Evolutionary conservation across 2,113 vertebrate genomes (phyloP), one percentile per base, ranked within the genome.

Genomic region (Dromaius novaehollandiae): DNA sequence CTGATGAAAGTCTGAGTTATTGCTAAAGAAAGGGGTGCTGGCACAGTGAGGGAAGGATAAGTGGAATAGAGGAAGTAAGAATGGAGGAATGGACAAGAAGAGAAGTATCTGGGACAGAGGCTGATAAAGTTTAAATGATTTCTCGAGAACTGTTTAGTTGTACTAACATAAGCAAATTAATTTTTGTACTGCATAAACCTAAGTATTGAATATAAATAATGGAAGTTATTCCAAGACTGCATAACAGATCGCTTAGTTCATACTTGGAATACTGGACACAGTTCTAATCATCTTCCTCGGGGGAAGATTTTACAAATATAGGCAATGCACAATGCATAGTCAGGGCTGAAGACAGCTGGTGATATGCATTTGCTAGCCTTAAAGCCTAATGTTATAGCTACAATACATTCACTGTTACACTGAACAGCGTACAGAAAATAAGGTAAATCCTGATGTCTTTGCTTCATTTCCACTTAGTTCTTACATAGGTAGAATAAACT

Each of bases 161-260:
- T 74, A 76, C 55, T 51, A 92, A 86, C 34, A 82, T 40, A 82
- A 94, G 80, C 88, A 88, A 61, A 86, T 60, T 94, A 83, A 75
- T 14, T 58, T 78, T 85, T 84, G n/a, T 2, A 0, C 8, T 53
- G n/a, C 44, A 48, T 61, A 95, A 83, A 87, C 13, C 1, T 68
- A 60, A 60, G 20, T 44, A 94, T 19, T 44, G 51, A 81, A 86
- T 86, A 88, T 61, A 95, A 95, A 95, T 60, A 97, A 78, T 79
- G 90, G 94, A 95, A 95, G 74, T 89, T 91, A 94, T 95, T 95
- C 86, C 69, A 83, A 50, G 70, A 51, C 87, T 75, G 75, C 19
- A 6, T 55, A 86, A 94, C 11, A 94, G 82, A 90, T 48, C 46
- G 66, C 69, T 92, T 80, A 88, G 85, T 50, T 96, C 96, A 95